Evolutionary conservation across 1,140 invertebrate species (phyloP).

Genomic region (Hylaeus anthracinus): DNA sequence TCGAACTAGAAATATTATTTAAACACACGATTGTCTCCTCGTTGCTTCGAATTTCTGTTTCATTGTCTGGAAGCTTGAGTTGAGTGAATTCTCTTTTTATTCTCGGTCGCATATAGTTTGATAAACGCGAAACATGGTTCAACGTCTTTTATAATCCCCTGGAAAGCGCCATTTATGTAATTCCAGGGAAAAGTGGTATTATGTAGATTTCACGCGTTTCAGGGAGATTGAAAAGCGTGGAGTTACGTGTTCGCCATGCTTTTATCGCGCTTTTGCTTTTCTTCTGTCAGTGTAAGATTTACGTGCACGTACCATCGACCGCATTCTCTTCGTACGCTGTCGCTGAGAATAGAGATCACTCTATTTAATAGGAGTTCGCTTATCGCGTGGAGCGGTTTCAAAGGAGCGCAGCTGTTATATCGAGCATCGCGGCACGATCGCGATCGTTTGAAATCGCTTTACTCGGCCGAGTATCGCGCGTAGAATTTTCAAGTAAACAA

Average conservation of each 20-base stretch:
- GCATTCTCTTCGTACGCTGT: neutral
- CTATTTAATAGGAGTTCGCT: conserved; percentile 14
- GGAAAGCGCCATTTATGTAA: too few relatives aligned
- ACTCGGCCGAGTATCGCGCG: neutral
- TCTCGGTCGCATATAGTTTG: too few relatives aligned
- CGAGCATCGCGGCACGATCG: neutral
- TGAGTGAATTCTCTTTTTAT: too few relatives aligned
- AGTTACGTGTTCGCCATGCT: neutral
- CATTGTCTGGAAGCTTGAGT: too few relatives aligned
- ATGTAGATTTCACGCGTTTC: neutral
- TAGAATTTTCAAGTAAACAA: neutral
- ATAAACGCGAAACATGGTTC: too few relatives aligned
- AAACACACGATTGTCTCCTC: too few relatives aligned
- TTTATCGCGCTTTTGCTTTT: neutral
- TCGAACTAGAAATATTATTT: too few relatives aligned
- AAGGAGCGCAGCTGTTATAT: conserved; percentile 4
- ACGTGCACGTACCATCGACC: conserved; percentile 1
- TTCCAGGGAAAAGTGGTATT: neutral
- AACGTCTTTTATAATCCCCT: too few relatives aligned
- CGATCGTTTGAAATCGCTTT: conserved; percentile 10
- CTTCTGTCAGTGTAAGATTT: conserved; percentile 3
- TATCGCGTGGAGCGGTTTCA: conserved; percentile 12
- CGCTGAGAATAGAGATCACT: conserved; percentile 15
- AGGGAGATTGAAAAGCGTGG: neutral
- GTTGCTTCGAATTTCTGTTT: too few relatives aligned